Evolutionary conservation across 2,113 vertebrate genomes (phyloP).

Genomic region (Rattus rattus): DNA sequence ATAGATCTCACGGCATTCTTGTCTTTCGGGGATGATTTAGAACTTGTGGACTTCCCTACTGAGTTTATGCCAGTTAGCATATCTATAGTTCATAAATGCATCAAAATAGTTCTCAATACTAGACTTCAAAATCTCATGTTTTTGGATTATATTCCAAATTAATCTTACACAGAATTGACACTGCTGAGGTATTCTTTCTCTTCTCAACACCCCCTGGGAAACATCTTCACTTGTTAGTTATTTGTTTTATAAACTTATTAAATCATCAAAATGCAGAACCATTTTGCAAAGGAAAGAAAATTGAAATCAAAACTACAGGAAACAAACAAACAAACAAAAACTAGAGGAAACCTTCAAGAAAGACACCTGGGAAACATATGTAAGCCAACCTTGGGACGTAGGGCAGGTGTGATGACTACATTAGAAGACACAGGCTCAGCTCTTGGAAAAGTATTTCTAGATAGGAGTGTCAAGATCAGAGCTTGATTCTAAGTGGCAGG

Average conservation of each 20-base stretch:
- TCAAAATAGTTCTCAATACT: slow-evolving; percentile 13
- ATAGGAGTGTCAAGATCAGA: neutral
- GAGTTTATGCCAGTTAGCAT: neutral
- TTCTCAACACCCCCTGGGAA: neutral
- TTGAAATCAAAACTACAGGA: neutral
- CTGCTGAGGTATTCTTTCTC: neutral
- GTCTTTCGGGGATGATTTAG: neutral
- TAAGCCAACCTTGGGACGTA: neutral
- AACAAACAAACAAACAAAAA: neutral
- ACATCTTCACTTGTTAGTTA: neutral
- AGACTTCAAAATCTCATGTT: neutral
- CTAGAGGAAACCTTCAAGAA: slow-evolving; percentile 5
- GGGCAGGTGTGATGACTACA: neutral
- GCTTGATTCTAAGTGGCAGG: neutral
- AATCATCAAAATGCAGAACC: neutral
- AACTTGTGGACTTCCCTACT: neutral
- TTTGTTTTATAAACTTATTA: slow-evolving; percentile 20
- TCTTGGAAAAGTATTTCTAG: neutral
- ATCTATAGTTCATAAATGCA: neutral
- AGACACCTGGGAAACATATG: neutral
- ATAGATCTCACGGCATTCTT: neutral
- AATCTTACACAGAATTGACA: neutral
- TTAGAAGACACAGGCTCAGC: neutral
- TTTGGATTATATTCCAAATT: neutral
- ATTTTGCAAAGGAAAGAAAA: neutral